These are phyloP conservation scores for Parnassius orleans DNA, from an alignment of 2,888 invertebrate species.

Conservation along the genomic window DNA sequence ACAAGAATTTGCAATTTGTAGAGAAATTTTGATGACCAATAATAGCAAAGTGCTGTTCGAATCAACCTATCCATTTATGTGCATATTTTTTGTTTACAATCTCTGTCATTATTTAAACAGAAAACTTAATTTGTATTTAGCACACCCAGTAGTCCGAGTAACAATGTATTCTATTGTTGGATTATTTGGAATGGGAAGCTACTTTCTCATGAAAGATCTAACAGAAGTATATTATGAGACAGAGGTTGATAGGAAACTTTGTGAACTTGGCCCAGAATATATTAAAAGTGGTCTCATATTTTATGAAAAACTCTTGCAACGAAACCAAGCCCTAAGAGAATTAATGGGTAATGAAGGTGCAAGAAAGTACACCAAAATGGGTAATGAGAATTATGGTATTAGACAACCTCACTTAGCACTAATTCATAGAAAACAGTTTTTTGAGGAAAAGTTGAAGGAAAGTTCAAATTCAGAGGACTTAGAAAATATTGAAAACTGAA, in stretches of 20 bases:
- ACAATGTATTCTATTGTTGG: slow-evolving; percentile 79
- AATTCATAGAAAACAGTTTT: slow-evolving; percentile 83
- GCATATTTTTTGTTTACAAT: slow-evolving; percentile 75
- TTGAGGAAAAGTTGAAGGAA: slow-evolving; percentile 78
- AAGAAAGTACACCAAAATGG: slow-evolving; percentile 82
- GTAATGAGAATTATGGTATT: slow-evolving; percentile 85
- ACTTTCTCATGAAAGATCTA: slow-evolving; percentile 84
- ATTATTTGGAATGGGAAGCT: slow-evolving; percentile 80
- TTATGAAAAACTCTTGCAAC: slow-evolving; percentile 86
- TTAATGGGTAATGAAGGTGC: slow-evolving; percentile 84
- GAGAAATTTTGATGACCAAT: slow-evolving; percentile 84
- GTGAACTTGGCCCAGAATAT: slow-evolving; percentile 82
- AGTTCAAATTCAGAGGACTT: slow-evolving; percentile 26
- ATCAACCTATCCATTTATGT: slow-evolving; percentile 71
- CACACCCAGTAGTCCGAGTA: slow-evolving; percentile 68
- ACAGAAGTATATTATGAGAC: slow-evolving; percentile 83
- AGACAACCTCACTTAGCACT: slow-evolving; percentile 84
- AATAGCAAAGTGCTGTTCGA: slow-evolving; percentile 82
- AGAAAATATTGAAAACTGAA: slow-evolving; percentile 4
- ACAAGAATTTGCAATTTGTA: slow-evolving; percentile 89
- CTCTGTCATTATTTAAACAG: slow-evolving; percentile 76
- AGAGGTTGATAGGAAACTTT: slow-evolving; percentile 82
- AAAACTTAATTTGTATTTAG: slow-evolving; percentile 76
- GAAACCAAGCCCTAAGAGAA: slow-evolving; percentile 86
- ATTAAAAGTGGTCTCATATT: slow-evolving; percentile 87